These are phyloP conservation scores for Andrena fulva DNA, from an alignment of 2,888 invertebrate genomes.

Conservation along the genomic window DNA sequence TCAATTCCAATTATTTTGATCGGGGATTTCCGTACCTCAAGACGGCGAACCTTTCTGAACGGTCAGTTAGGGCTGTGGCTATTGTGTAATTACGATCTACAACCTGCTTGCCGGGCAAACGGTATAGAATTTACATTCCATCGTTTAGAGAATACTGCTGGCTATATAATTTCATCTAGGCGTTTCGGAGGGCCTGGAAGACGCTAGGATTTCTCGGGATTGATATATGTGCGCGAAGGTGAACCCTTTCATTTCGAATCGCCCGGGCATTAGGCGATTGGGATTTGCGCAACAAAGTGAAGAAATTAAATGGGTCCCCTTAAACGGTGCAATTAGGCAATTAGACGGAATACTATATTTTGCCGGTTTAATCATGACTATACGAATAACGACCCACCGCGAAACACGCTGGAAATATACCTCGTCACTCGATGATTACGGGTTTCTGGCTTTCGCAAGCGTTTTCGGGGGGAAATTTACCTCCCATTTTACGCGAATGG, in stretches of 20 bases:
- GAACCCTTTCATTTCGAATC: constrained; percentile 70
- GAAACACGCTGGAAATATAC: constrained; percentile 18
- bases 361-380: constrained; percentile 59
- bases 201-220: constrained; percentile 57
- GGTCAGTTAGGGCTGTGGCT: constrained; percentile 43
- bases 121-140: constrained; percentile 72
- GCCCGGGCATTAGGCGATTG: constrained; percentile 35
- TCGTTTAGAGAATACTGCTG: constrained; percentile 68
- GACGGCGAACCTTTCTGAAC: constrained; percentile 40
- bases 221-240: constrained; percentile 64
- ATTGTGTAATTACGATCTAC: constrained; percentile 70
- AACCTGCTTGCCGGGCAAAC: constrained; percentile 70
- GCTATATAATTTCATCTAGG: constrained; percentile 64
- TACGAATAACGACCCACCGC: constrained; percentile 33
- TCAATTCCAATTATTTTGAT: constrained; percentile 80
- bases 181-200: constrained; percentile 24
- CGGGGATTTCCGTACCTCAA: constrained; percentile 73
- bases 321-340: constrained; percentile 69
- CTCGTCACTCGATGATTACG: constrained; percentile 45
- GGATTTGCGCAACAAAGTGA: constrained; percentile 65
- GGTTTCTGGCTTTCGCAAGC: constrained; percentile 23
- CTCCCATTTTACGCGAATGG: constrained; percentile 6
- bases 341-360: constrained; percentile 67
- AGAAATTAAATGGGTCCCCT: constrained; percentile 67
- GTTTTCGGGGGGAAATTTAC: constrained; percentile 26